Percentiles rank a stretch among this genome's conserved stretches.
Conservation (phyloP, 2,888 invertebrate genomes). For the Drosophila nr. perissopoda region DNA sequence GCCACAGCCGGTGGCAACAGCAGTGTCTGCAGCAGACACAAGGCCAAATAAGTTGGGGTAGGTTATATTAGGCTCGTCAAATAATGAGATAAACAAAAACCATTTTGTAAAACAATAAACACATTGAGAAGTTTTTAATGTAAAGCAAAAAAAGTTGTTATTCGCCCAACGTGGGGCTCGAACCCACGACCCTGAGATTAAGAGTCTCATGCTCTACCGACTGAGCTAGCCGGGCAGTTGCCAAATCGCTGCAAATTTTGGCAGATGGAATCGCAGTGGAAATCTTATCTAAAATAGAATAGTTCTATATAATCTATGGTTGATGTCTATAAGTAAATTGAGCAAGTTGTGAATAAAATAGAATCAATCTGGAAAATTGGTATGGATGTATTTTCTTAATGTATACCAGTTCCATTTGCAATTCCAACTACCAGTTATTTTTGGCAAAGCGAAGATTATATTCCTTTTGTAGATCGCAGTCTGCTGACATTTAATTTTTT, state of each 20-base stretch:
- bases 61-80: conserved; percentile 29
- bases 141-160: neutral
- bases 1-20: conserved; percentile 30
- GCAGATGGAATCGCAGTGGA: conserved; percentile 2
- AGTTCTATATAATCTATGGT: neutral
- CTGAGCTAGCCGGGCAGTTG: conserved; percentile 76
- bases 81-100: conserved; percentile 25
- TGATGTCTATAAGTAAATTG: neutral
- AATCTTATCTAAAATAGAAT: conserved; percentile 1
- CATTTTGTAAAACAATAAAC: neutral
- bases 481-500: neutral
- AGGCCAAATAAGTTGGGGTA: conserved; percentile 63
- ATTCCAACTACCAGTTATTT: neutral
- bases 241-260: accelerated
- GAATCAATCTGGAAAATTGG: neutral
- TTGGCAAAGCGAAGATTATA: neutral
- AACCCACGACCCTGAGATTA: conserved; percentile 78
- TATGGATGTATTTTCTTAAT: neutral
- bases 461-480: neutral
- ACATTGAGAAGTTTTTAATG: neutral
- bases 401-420: neutral
- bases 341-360: neutral
- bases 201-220: conserved; percentile 80
- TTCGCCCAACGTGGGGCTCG: conserved; percentile 80
- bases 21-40: conserved; percentile 55